Conservation (phyloP, 2,888 invertebrate species). For the Empis stercorea region DNA sequence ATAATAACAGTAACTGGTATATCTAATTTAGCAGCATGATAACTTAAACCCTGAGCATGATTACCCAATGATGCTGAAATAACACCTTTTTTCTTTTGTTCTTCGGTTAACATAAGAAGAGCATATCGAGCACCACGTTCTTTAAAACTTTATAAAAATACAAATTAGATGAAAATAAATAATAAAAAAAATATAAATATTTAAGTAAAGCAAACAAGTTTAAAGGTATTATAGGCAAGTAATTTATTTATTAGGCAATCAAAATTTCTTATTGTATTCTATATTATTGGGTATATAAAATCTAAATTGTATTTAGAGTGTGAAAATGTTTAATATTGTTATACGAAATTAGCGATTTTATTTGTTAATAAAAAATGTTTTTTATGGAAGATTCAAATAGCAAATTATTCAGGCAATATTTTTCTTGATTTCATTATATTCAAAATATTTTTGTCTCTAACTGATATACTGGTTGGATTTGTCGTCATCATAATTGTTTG, state of each 20-base stretch:
- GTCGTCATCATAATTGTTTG: too few species aligned
- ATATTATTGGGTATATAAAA: background rate
- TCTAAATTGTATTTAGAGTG: background rate
- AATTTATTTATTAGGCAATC: too few species aligned
- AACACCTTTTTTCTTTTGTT: constrained; percentile 63
- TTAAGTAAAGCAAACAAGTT: too few species aligned
- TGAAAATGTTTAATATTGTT: background rate
- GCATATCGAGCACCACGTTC: constrained; percentile 87
- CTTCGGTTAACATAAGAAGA: constrained; percentile 57
- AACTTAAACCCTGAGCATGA: constrained; percentile 69
- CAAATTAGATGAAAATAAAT: background rate
- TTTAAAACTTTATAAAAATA: constrained; percentile 60
- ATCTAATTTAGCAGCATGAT: constrained; percentile 58
- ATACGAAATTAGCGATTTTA: background rate
- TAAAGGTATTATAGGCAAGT: too few species aligned
- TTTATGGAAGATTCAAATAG: too few species aligned
- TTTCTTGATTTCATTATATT: too few species aligned
- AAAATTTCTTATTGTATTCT: background rate
- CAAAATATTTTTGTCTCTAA: too few species aligned
- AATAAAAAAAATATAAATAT: background rate
- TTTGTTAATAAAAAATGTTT: too few species aligned
- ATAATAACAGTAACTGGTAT: constrained; percentile 81
- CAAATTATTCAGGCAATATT: too few species aligned
- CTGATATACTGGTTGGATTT: too few species aligned
- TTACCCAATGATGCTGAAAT: constrained; percentile 91